Conservation (phyloP, 2,113 vertebrate species). For the Dipodomys ordii region DNA sequence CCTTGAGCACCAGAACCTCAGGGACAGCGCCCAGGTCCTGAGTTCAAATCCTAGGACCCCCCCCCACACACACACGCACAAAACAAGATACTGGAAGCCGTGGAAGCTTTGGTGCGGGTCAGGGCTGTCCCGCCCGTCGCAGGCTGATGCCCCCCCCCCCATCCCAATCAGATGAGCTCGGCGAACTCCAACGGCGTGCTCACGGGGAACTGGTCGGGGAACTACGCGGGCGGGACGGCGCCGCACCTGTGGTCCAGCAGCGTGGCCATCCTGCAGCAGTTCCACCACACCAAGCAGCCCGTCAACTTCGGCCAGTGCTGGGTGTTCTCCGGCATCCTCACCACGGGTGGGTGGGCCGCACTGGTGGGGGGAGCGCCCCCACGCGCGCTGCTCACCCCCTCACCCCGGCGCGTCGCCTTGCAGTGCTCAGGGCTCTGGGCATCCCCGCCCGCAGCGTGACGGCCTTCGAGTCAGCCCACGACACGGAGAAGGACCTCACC, state of each 20-base stretch:
- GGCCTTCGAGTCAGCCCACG: conserved; percentile 85
- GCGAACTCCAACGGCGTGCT: conserved; percentile 65
- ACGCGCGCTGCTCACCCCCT: not conserved
- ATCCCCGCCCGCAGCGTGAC: conserved; percentile 84
- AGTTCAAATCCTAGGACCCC: no score
- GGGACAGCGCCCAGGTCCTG: no score
- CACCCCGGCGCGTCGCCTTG: not conserved
- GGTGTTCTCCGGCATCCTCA: conserved; percentile 86
- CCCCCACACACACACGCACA: no score
- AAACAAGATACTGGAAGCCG: no score
- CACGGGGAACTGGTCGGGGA: conserved; percentile 84
- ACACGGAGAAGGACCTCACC: conserved; percentile 84
- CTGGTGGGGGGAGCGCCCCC: not conserved
- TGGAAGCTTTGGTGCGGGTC: no score
- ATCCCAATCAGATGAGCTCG: conserved; percentile 70
- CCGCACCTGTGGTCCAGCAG: conserved; percentile 83
- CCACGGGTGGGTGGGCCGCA: conserved; percentile 76
- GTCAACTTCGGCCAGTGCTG: conserved; percentile 83
- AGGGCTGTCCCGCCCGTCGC: no score
- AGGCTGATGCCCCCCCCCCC: no score
- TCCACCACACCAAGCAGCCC: conserved; percentile 58
- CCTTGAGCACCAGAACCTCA: no score
- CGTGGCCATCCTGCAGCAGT: conserved; percentile 80
- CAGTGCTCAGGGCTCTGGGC: conserved; percentile 88
- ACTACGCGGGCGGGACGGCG: conserved; percentile 81